Base-by-base conservation (phyloP, 1,140 invertebrate genomes). In the Drosophila setifemur region DNA sequence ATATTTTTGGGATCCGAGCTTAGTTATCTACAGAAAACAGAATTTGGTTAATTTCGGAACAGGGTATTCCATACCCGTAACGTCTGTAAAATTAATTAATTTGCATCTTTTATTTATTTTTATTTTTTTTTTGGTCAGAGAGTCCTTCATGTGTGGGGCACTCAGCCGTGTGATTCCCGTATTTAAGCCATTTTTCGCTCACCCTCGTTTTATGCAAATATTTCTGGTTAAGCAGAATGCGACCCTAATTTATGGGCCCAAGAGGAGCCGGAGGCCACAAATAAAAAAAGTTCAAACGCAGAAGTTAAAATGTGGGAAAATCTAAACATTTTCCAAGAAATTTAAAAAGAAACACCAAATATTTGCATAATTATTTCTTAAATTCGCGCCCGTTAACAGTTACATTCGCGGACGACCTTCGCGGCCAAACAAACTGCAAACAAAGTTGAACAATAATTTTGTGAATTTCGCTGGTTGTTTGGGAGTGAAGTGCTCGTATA, bases 151-250 rank as follows among this genome's bases (percentile, higher is more conserved):
- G 19, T 48, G 33, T 29, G 8, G 57, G 26, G 49, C 49, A 57
- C 64, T 69, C 64, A 47, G 64, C 66, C 64, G 66, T 69, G 66
- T 69, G 66, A 69, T 71, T 71, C 29, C 39, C 67, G 77, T 45
- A 58, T 73, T 73, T 77, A 58, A 76, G 39, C 29, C 52, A 35
- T 76, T 73, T 76, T 45, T 55, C 31, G 28, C 49, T 33, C 35
- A 49, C 25, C 35, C 28, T 7, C 31, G 25, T 39, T 71, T 71
- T 61, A 85, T 86, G 81, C 75, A 85, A 85, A 85, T 85, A 43
- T 70, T 81, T 50, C 42, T 50, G 81, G 67, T 49, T 74, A 49
- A 64, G 43, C 61, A 40, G 58, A 64, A 64, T 64, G 43, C 61
- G 61, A 64, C 57, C 61, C 57, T 58, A 53, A 64, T 64, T 47